A percentile compares a stretch with the other conserved stretches of the same genome.
These are phyloP conservation scores for Orchesella cincta DNA, from an alignment of 1,140 invertebrate genomes.

Conservation along the genomic window DNA sequence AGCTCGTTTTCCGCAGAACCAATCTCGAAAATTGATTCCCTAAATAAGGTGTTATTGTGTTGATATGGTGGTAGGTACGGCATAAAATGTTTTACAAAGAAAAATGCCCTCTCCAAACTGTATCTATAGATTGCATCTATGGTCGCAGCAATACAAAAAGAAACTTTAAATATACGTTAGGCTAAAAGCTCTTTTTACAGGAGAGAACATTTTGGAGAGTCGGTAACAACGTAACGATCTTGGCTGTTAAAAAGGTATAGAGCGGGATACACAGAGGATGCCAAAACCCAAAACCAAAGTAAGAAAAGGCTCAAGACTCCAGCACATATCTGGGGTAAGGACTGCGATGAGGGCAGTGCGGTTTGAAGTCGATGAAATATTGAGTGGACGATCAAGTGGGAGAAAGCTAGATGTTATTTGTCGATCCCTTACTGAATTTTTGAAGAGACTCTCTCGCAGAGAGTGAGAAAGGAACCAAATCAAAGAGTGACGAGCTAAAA, in stretches of 20 bases:
- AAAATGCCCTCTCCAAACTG: too few species aligned
- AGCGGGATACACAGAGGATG: too few species aligned
- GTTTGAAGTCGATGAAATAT: constrained; percentile 50
- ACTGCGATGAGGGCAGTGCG: constrained; percentile 46
- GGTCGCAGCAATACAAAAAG: background rate
- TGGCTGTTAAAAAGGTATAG: background rate
- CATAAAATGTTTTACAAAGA: constrained; percentile 16
- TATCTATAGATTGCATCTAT: background rate
- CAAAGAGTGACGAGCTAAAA: constrained; percentile 53
- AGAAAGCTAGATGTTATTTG: constrained; percentile 38
- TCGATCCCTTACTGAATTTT: constrained; percentile 48
- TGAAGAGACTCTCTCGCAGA: constrained; percentile 44
- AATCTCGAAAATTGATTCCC: constrained; percentile 22
- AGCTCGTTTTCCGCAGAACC: background rate
- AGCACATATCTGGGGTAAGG: constrained; percentile 16
- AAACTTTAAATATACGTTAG: constrained; percentile 15
- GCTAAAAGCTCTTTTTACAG: constrained; percentile 4
- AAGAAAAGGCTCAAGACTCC: background rate
- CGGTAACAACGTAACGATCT: background rate
- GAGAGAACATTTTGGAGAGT: background rate
- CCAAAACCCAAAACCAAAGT: too few species aligned
- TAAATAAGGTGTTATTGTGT: constrained; percentile 27
- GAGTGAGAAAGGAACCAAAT: constrained; percentile 47
- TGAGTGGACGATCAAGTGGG: constrained; percentile 48
- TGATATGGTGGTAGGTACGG: constrained; percentile 5